Percentiles rank a stretch among this genome's conserved stretches.
phyloP scores from a whole-genome alignment of 2,113 vertebrate species.

The Dicerorhinus sumatrensis region DNA sequence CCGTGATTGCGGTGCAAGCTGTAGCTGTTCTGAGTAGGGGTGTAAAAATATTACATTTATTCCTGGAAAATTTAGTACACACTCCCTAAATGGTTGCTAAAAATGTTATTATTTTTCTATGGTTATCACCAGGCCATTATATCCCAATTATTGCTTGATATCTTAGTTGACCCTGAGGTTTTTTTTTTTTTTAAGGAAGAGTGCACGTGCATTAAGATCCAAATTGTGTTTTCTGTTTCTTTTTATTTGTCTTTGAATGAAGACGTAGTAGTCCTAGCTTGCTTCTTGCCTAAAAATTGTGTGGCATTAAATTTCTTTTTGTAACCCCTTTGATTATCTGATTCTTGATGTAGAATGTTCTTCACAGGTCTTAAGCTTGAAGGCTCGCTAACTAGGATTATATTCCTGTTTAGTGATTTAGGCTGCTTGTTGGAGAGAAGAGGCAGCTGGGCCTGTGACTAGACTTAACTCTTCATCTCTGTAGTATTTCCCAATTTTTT shows the following conservation, averaged over 20 bases:
- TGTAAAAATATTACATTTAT: no score
- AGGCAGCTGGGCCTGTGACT: background rate
- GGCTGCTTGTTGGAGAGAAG: background rate
- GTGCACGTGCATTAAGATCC: background rate
- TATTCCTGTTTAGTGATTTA: no score
- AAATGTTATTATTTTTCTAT: background rate
- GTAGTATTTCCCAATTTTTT: background rate
- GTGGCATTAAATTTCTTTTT: background rate
- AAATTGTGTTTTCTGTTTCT: background rate
- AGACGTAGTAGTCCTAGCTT: background rate
- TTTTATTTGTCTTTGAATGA: background rate
- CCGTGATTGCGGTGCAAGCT: constrained; percentile 79
- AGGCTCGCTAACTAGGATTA: background rate
- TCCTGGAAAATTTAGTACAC: no score
- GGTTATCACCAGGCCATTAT: background rate
- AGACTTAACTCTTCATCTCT: background rate
- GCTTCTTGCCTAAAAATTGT: background rate
- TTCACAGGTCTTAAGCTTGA: background rate
- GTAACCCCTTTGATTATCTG: background rate
- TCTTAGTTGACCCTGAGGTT: background rate
- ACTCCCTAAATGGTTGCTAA: no score
- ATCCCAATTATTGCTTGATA: background rate
- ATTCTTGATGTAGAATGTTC: background rate
- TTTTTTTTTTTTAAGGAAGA: background rate
- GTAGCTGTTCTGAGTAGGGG: no score